These are phyloP conservation scores for Todus mexicanus DNA, from an alignment of 2,797 vertebrate genomes.

Conservation along the genomic window DNA sequence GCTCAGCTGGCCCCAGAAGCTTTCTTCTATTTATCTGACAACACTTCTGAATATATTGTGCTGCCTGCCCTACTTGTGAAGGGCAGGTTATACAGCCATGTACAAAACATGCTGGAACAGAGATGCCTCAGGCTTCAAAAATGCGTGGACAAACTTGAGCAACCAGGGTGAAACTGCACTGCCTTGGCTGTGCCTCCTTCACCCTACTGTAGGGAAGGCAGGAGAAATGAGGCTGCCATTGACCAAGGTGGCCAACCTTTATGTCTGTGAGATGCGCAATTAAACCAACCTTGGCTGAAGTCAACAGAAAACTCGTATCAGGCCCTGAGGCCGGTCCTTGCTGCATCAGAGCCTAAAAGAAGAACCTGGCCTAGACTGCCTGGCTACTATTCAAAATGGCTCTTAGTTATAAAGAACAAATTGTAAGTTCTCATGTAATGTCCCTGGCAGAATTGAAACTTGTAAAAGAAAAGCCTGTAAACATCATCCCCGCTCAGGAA, in stretches of 20 bases:
- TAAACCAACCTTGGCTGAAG: neutral
- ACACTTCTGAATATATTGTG: neutral
- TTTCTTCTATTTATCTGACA: neutral
- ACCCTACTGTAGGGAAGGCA: neutral
- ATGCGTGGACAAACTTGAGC: neutral
- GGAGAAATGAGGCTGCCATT: neutral
- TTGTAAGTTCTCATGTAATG: slow-evolving; percentile 61
- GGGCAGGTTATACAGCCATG: neutral
- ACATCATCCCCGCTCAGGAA: slow-evolving; percentile 42
- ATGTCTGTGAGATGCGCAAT: neutral
- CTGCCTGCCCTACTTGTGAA: neutral
- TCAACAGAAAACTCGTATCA: neutral
- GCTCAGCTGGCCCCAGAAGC: neutral
- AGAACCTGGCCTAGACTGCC: slow-evolving; percentile 26
- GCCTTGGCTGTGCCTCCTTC: neutral
- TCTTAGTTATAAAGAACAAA: slow-evolving; percentile 62
- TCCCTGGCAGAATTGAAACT: slow-evolving; percentile 36
- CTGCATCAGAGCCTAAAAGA: neutral
- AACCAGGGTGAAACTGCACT: fast-evolving
- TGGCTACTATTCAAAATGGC: slow-evolving; percentile 25
- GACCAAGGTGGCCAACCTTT: neutral
- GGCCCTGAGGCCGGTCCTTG: neutral
- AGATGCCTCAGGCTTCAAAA: neutral
- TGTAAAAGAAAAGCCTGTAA: slow-evolving; percentile 55
- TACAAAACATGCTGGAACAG: neutral